Base-by-base conservation (phyloP, 2,797 vertebrate genomes). In the Betta splendens region DNA sequence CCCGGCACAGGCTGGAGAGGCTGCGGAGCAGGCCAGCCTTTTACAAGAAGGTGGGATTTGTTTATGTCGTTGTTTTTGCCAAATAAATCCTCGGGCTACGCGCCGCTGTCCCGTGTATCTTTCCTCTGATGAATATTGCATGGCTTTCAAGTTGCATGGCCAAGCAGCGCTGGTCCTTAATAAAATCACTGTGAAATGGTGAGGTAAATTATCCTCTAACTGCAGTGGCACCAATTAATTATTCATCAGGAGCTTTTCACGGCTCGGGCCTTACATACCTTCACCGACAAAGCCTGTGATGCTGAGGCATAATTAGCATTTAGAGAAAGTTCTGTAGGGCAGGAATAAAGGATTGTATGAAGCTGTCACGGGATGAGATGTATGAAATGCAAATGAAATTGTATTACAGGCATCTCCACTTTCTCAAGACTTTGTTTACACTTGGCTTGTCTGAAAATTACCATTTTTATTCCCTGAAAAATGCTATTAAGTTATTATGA, bases 81-180 rank as follows among this genome's bases (percentile, higher is more conserved):
- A 50, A 69, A 81, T 77, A 85, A 88, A 87, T 87, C 83, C 79
- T 68, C 25, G 43, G 84, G 80, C 82, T 77, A 60, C 52, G 58
- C 69, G 75, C 79, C 43, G 56, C 43, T 51, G 46, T 76, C 73
- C 64, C 57, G 55, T 83, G 77, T 67, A 77, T 84, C 72, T 80
- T 70, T 66, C 46, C 20, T 52, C 59, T 73, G 68, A 89, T 91
- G 77, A 90, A 91, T 91, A 90, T 87, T 91, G 66, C 83, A 92
- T 91, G 74, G 69, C 49, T 56, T 84, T 70, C 53, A 56, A 80
- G 75, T 84, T 81, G 76, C 84, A 81, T 78, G 75, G 72, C 72
- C 77, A 80, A 72, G 61, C 79, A 72, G 72, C 69, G 59, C 37
- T 36, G 47, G 74, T 60, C 60, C 77, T 84, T 89, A 86, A 89